phyloP scores from a whole-genome alignment of 2,113 vertebrate genomes.

The Mystacornis crossleyi region DNA sequence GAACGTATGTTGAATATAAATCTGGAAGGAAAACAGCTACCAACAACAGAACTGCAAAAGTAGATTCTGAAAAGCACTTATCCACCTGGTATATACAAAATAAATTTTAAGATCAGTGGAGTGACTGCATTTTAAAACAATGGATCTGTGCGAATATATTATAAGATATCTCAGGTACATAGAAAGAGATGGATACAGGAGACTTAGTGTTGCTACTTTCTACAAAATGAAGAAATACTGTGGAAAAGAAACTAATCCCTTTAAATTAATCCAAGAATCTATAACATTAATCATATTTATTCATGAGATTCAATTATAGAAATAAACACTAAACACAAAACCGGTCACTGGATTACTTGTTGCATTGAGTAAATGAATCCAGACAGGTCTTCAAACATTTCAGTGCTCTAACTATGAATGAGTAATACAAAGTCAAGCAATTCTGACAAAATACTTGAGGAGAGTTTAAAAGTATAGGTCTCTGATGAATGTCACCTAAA shows the following conservation, averaged over 20 bases:
- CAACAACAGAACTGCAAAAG: not conserved
- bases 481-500: not conserved
- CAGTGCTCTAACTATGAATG: not conserved
- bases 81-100: constrained; percentile 22
- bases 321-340: not conserved
- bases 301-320: not conserved
- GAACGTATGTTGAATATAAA: not conserved
- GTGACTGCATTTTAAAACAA: not conserved
- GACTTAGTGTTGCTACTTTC: not conserved
- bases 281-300: not conserved
- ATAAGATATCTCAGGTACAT: not conserved
- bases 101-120: not conserved
- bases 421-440: not conserved
- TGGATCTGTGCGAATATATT: not conserved
- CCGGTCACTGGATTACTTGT: not conserved
- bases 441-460: not conserved
- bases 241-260: not conserved
- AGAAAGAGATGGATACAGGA: not conserved
- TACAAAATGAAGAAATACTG: not conserved
- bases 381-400: not conserved
- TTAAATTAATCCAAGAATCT: not conserved
- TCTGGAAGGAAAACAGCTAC: not conserved
- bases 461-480: not conserved
- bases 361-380: not conserved
- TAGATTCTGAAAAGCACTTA: not conserved